These are phyloP conservation scores for Anabacerthia variegaticeps DNA, from an alignment of 2,797 vertebrate genomes.

Conservation along the genomic window DNA sequence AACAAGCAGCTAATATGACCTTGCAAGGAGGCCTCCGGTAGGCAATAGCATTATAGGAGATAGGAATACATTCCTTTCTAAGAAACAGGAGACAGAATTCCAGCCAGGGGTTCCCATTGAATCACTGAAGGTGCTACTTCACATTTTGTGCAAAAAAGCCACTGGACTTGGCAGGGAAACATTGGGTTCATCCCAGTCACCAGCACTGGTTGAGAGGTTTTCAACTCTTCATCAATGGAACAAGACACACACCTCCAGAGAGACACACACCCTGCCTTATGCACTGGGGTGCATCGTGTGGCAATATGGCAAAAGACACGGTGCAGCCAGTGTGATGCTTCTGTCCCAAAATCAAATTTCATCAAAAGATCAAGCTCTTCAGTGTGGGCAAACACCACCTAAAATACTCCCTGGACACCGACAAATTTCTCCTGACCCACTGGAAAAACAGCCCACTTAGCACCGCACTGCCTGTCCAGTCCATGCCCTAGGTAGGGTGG, in stretches of 20 bases:
- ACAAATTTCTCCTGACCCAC: background rate
- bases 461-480: background rate
- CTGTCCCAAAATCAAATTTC: background rate
- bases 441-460: background rate
- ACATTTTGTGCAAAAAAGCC: background rate
- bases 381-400: background rate
- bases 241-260: background rate
- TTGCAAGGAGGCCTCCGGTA: background rate
- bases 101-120: background rate
- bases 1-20: background rate
- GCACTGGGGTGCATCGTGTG: accelerated
- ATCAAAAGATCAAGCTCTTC: background rate
- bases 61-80: background rate
- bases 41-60: background rate
- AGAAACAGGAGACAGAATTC: background rate
- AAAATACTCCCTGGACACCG: background rate
- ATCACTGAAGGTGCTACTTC: background rate
- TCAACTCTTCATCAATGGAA: background rate
- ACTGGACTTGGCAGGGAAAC: background rate
- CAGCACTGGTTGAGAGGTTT: accelerated
- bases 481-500: accelerated
- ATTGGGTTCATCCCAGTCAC: background rate
- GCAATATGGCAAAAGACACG: background rate
- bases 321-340: accelerated
- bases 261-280: accelerated